These are phyloP conservation scores for Colistium nudipinnis DNA, from an alignment of 2,113 vertebrate species.

Conservation along the genomic window DNA sequence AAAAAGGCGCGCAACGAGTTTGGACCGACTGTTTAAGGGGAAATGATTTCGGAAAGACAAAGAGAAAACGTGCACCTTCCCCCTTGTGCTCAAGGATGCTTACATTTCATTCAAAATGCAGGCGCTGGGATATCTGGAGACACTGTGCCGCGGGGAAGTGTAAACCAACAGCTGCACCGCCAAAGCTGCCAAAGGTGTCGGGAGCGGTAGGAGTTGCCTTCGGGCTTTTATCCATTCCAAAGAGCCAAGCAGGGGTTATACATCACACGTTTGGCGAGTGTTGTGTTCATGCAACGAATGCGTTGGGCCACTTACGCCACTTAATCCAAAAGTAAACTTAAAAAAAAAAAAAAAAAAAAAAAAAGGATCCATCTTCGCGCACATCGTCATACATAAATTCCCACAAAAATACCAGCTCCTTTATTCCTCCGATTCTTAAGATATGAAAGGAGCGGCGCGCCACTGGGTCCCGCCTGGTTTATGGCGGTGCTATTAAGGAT, in stretches of 20 bases:
- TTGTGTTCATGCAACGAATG: slow-evolving; percentile 6
- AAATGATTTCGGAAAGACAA: no score
- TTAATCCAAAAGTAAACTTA: slow-evolving; percentile 23
- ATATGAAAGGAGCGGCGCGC: background rate
- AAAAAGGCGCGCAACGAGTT: no score
- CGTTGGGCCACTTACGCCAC: slow-evolving; percentile 62
- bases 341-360: slow-evolving; percentile 27
- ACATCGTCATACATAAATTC: background rate
- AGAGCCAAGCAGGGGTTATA: slow-evolving; percentile 1
- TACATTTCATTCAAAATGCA: slow-evolving; percentile 30
- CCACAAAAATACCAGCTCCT: background rate
- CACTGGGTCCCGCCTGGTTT: background rate
- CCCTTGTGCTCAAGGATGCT: slow-evolving; percentile 24
- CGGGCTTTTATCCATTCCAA: slow-evolving; percentile 12
- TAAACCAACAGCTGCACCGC: slow-evolving; percentile 28
- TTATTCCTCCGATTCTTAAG: background rate
- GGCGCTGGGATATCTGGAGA: slow-evolving; percentile 31
- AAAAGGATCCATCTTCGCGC: slow-evolving; percentile 17
- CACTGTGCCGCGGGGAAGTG: slow-evolving; percentile 28
- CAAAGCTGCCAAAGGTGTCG: slow-evolving; percentile 33
- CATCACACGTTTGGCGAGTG: slow-evolving; percentile 7
- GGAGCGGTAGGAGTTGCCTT: slow-evolving; percentile 14
- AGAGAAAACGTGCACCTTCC: background rate
- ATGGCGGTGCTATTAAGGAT: background rate
- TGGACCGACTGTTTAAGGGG: no score